Percentiles rank a stretch among this genome's conserved stretches.
These are phyloP conservation scores for Poeciliopsis paucimaculata DNA, from an alignment of 2,797 vertebrate species.

Conservation along the genomic window DNA sequence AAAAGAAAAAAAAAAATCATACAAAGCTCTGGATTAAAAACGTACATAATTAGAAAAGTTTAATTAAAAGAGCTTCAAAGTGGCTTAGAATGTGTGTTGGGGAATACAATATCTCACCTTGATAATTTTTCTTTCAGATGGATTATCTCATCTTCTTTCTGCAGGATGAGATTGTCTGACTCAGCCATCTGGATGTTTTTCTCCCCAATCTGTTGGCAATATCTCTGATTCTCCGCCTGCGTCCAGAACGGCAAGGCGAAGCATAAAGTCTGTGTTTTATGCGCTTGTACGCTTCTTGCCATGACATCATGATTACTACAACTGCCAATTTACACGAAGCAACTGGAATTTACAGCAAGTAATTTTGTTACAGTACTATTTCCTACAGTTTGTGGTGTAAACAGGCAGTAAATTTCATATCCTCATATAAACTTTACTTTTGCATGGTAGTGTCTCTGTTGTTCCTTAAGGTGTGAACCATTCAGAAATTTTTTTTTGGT, in stretches of 20 bases:
- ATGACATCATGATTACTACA: conserved; percentile 49
- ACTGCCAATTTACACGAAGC: conserved; percentile 31
- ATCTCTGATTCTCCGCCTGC: conserved; percentile 81
- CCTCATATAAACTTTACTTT: background rate
- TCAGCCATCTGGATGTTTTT: conserved; percentile 79
- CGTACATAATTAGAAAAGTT: conserved; percentile 41
- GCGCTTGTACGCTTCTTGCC: conserved; percentile 48
- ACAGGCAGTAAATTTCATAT: conserved; percentile 12
- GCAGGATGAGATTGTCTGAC: conserved; percentile 79
- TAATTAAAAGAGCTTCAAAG: conserved; percentile 51
- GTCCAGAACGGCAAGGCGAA: conserved; percentile 58
- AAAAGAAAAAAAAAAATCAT: conserved; percentile 15
- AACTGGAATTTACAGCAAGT: conserved; percentile 9
- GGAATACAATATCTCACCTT: conserved; percentile 81
- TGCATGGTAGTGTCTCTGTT: background rate
- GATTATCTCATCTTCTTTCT: conserved; percentile 84
- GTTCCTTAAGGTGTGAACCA: background rate
- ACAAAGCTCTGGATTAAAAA: conserved; percentile 37
- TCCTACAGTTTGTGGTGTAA: background rate
- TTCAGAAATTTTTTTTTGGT: background rate
- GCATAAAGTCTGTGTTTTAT: conserved; percentile 56
- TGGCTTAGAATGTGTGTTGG: conserved; percentile 61
- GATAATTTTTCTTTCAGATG: conserved; percentile 82
- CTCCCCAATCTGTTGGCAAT: conserved; percentile 81
- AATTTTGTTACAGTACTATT: background rate